Conservation (phyloP, 2,797 vertebrate genomes). For the Telmatherina bonti region DNA sequence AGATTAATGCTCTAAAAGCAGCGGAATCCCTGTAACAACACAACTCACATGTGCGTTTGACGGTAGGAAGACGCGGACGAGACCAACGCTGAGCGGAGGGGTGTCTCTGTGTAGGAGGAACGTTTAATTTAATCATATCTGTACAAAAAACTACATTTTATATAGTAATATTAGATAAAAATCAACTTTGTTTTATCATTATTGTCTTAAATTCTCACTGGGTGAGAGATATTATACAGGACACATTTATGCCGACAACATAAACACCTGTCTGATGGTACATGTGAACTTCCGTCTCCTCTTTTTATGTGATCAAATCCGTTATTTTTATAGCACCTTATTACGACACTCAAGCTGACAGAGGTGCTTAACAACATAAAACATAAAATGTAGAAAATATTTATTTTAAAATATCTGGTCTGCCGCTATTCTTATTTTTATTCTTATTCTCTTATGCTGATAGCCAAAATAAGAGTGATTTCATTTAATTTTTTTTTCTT, state of each 20-base stretch:
- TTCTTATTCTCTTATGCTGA: too few relatives aligned
- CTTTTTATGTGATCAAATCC: slow-evolving; percentile 10
- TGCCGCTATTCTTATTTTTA: too few relatives aligned
- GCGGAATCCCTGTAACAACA: slow-evolving; percentile 44
- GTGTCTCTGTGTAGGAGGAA: fast-evolving
- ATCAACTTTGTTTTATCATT: too few relatives aligned
- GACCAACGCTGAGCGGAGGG: slow-evolving; percentile 36
- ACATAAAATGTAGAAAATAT: too few relatives aligned
- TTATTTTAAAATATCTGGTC: too few relatives aligned
- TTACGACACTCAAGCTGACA: too few relatives aligned
- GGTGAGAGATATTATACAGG: too few relatives aligned
- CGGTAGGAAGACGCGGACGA: slow-evolving; percentile 35
- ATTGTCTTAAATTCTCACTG: too few relatives aligned
- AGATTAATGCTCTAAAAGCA: background rate
- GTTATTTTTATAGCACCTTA: too few relatives aligned
- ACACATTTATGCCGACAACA: background rate
- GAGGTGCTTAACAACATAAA: too few relatives aligned
- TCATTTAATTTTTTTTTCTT: too few relatives aligned
- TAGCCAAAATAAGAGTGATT: too few relatives aligned
- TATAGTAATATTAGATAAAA: fast-evolving
- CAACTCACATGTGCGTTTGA: slow-evolving; percentile 63
- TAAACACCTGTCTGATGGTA: background rate
- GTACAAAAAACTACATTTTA: fast-evolving
- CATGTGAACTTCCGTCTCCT: background rate
- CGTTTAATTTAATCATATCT: background rate